Evolutionary conservation across 2,888 invertebrate species (phyloP).

Genomic region (Sclerodermus sp.): DNA sequence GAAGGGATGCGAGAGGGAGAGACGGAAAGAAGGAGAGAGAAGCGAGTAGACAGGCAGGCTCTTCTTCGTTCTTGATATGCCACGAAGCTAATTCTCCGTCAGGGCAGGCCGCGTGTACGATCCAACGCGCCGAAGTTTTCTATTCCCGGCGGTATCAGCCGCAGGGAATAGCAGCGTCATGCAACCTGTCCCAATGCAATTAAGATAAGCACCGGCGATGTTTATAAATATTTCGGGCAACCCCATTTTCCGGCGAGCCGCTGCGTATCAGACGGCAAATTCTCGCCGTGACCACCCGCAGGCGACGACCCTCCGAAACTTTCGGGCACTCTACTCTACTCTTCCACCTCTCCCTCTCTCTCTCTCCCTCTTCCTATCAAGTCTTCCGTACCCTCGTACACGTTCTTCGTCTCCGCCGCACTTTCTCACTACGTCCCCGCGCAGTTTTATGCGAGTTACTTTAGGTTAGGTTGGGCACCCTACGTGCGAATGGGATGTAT

Average conservation of each 20-base stretch:
- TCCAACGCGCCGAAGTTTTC: conserved; percentile 28
- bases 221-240: conserved; percentile 38
- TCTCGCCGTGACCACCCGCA: conserved; percentile 31
- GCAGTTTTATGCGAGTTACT: conserved; percentile 20
- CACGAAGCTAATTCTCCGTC: conserved; percentile 29
- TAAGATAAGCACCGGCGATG: conserved; percentile 43
- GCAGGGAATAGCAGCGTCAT: conserved; percentile 24
- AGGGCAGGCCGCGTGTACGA: conserved; percentile 17
- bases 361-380: no score
- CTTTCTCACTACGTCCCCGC: no score
- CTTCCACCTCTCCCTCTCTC: not conserved
- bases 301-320: conserved; percentile 30
- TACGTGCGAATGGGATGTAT: conserved; percentile 30
- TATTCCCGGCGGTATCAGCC: conserved; percentile 29
- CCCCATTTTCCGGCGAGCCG: conserved; percentile 8
- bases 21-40: conserved; percentile 3
- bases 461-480: conserved; percentile 18
- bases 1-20: not conserved
- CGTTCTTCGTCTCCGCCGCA: no score
- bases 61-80: conserved; percentile 26
- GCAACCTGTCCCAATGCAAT: conserved; percentile 38
- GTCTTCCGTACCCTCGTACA: no score
- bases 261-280: conserved; percentile 29
- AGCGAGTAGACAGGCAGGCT: conserved; percentile 10
- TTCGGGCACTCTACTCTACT: conserved; percentile 14